Base-by-base conservation (phyloP, 1,140 invertebrate genomes). In the Bombus sibiricus region DNA sequence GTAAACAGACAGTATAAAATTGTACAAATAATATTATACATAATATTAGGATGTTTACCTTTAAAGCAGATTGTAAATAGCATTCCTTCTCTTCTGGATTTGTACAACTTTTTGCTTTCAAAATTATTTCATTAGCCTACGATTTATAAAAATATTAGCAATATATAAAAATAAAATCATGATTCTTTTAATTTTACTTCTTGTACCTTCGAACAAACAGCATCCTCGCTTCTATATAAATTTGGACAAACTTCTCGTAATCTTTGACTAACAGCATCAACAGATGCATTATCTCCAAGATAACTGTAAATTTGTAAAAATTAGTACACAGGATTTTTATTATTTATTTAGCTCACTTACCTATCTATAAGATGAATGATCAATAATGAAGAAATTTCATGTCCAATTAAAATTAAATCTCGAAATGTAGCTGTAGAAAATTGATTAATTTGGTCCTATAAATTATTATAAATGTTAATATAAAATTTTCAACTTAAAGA, bases 181-280 rank as follows among this genome's bases (percentile, higher is more conserved):
- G 18, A 69, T 68, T 76, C 41, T n/a, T 53, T 78, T 39, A n/a
- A 72, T 22, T 71, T 64, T n/a, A 69, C 66, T 66, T 75, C 6
- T 81, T 34, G 72, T 95, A 98, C 97, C 96, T 99, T 98, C 34
- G 98, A 97, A 94, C 98, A 99, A 57, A 98, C 97, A 32, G 98
- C 99, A 96, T 99, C 99, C 96, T 99, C 99, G 91, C 97, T 97
- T 90, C 98, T 98, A 92, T 99, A 99, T 2, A 99, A 96, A 91
- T 97, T 98, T 0, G 99, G 99, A 94, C 99, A 99, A 0, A 99
- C 96, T 92, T 99, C 97, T 75, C 99, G 96, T n/a, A 99, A 95
- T 94, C 97, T 97, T 32, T 96, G 95, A 86, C 98, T 99, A 59
- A 99, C 98, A 1, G 98, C 97, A 94, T 99, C 98, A 1, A 99